Percentiles rank a stretch among this genome's conserved stretches.
Evolutionary conservation across 2,888 invertebrate genomes (phyloP).

Genomic region (Globia sparganii): DNA sequence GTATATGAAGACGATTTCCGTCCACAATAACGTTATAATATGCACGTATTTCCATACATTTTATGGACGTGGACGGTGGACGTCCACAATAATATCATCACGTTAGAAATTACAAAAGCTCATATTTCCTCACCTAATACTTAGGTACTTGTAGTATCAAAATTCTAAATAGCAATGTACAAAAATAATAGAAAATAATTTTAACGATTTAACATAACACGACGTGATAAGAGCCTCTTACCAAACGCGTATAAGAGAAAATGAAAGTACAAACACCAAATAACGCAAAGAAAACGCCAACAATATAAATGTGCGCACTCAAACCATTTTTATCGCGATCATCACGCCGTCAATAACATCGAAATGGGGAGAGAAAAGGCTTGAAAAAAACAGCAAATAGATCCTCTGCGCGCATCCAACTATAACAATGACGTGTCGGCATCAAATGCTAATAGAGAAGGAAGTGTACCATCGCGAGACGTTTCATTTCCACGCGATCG

Average conservation of each 20-base stretch:
- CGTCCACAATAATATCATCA: neutral
- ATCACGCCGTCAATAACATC: slow-evolving; percentile 50
- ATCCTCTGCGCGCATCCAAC: slow-evolving; percentile 67
- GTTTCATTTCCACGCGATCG: slow-evolving; percentile 86
- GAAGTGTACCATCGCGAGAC: slow-evolving; percentile 78
- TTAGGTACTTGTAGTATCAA: neutral
- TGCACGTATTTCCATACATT: neutral
- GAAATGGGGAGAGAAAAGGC: slow-evolving; percentile 46
- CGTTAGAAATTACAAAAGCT: neutral
- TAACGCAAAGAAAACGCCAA: slow-evolving; percentile 12
- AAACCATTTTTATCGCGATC: slow-evolving; percentile 55
- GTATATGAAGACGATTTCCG: neutral
- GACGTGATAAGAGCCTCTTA: neutral
- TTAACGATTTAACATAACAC: slow-evolving; percentile 4
- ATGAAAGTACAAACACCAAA: neutral
- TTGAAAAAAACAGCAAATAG: slow-evolving; percentile 52
- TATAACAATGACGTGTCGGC: slow-evolving; percentile 73
- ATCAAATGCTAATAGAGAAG: slow-evolving; percentile 81
- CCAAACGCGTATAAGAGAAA: neutral
- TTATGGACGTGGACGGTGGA: neutral
- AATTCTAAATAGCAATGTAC: neutral
- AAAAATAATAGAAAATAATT: slow-evolving; percentile 13
- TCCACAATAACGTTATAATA: too few relatives aligned
- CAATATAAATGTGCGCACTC: slow-evolving; percentile 34
- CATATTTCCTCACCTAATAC: too few relatives aligned